Evolutionary conservation across 2,113 vertebrate species (phyloP), one percentile per base, ranked within the genome.

Genomic region (Perccottus glenii): DNA sequence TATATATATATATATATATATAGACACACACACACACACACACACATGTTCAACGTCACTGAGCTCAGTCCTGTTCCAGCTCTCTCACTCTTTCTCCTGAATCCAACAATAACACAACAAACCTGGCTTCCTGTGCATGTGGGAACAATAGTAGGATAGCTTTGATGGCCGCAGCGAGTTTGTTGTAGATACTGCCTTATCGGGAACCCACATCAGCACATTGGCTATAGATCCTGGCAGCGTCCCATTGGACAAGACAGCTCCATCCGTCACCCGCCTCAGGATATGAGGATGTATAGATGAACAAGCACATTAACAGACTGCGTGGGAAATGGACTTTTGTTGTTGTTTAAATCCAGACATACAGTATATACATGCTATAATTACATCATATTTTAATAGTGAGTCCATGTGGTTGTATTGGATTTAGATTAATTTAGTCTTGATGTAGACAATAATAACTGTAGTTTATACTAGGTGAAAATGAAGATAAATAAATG

Each of bases 21-120:
- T 4, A 50, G 46, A 67, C 27, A 15, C 12, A 44, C 67, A 48
- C 58, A 60, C 73, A 44, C 67, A 60, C 47, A 70, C 62, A 47
- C 81, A 49, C 64, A 53, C 44, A 11, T 32, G 9, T 36, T n/a
- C 64, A 43, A 59, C 59, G 70, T 40, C 68, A 61, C 58, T 56
- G 45, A 78, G 48, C 62, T 51, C 52, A 2, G 36, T 45, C 67
- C 61, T 43, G 43, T 60, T 56, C 59, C 65, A 63, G 60, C 60
- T 62, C 59, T 43, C 80, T 70, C 70, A 12, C 50, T 77, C 69
- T 67, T 68, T 82, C 74, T 77, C 81, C 65, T 48, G 80, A 77
- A 76, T 93, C 92, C 91, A 93, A 92, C 85, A 93, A 93, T 90
- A 93, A 92, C 90, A 92, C 80, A 88, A 86, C 82, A 88, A 78